These are phyloP conservation scores for Lepidurus packardi DNA, from an alignment of 1,140 invertebrate genomes.

Conservation along the genomic window DNA sequence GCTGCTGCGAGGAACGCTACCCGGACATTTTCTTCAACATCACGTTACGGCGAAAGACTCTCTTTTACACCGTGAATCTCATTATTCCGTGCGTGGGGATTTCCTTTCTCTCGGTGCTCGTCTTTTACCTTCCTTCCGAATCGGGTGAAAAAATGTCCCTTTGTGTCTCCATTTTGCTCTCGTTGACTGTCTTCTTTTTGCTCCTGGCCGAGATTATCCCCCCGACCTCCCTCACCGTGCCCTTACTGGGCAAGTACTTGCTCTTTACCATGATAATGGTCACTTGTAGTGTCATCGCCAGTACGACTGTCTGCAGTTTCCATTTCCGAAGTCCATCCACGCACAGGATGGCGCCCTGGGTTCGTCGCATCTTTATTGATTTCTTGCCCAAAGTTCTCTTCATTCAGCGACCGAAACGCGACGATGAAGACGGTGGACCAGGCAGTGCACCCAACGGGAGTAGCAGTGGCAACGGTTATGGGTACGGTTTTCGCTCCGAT, in stretches of 20 bases:
- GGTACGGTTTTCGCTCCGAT: background rate
- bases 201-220: conserved; percentile 97
- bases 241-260: conserved; percentile 94
- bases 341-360: conserved; percentile 88
- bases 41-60: conserved; percentile 87
- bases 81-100: conserved; percentile 95
- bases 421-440: conserved; percentile 37
- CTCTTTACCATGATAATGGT: conserved; percentile 99
- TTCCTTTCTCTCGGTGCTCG: conserved; percentile 93
- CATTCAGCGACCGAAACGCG: conserved; percentile 63
- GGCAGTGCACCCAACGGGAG: conserved; percentile 25
- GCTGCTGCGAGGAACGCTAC: conserved; percentile 79
- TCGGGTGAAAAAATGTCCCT: conserved; percentile 78
- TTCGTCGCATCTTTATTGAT: conserved; percentile 79
- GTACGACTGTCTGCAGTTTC: conserved; percentile 95
- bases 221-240: conserved; percentile 96
- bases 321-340: conserved; percentile 97
- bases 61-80: conserved; percentile 95
- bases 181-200: conserved; percentile 97
- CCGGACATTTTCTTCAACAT: conserved; percentile 98
- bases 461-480: background rate
- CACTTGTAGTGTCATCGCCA: conserved; percentile 94
- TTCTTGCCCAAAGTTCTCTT: conserved; percentile 77
- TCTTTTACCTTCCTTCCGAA: conserved; percentile 97
- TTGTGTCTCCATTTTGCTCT: conserved; percentile 96